These are phyloP conservation scores for Mormoops blainvillei DNA, from an alignment of 2,113 vertebrate genomes.

Conservation along the genomic window DNA sequence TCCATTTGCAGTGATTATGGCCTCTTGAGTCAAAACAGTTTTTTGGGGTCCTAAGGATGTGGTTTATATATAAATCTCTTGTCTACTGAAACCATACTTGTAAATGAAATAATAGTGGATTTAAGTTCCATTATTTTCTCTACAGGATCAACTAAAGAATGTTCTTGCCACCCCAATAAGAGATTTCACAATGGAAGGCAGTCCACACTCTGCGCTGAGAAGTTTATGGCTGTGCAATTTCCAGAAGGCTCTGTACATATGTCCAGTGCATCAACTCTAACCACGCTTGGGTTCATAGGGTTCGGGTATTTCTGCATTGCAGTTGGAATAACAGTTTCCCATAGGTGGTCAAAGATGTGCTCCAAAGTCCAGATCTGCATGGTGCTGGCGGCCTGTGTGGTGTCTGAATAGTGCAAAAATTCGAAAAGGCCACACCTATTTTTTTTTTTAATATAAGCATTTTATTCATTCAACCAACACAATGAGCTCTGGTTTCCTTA, in stretches of 20 bases:
- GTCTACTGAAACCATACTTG: slow-evolving; percentile 95
- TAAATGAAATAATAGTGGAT: slow-evolving; percentile 86
- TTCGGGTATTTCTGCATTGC: slow-evolving; percentile 99
- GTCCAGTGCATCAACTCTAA: slow-evolving; percentile 93
- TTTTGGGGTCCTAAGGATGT: slow-evolving; percentile 91
- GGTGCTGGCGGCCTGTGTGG: background rate
- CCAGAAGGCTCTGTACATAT: slow-evolving; percentile 86
- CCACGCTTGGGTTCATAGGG: slow-evolving; percentile 95
- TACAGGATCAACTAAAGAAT: slow-evolving; percentile 92
- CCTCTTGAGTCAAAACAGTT: slow-evolving; percentile 76
- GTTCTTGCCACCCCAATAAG: slow-evolving; percentile 90
- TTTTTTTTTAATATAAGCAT: slow-evolving; percentile 2
- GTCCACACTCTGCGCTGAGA: slow-evolving; percentile 96
- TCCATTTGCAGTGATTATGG: slow-evolving; percentile 96
- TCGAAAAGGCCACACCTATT: background rate
- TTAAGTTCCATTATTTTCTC: background rate
- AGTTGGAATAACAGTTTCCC: slow-evolving; percentile 94
- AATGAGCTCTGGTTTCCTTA: background rate
- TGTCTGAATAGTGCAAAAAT: background rate
- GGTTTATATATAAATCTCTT: slow-evolving; percentile 93
- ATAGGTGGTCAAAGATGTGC: slow-evolving; percentile 81
- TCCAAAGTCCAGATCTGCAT: background rate
- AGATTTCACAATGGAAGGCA: slow-evolving; percentile 94
- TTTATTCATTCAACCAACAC: slow-evolving; percentile 34
- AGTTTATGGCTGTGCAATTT: slow-evolving; percentile 92